A percentile compares a stretch with the other conserved stretches of the same genome.
Evolutionary conservation across 1,140 invertebrate genomes (phyloP).

Genomic region (Zaprionus lachaisei): DNA sequence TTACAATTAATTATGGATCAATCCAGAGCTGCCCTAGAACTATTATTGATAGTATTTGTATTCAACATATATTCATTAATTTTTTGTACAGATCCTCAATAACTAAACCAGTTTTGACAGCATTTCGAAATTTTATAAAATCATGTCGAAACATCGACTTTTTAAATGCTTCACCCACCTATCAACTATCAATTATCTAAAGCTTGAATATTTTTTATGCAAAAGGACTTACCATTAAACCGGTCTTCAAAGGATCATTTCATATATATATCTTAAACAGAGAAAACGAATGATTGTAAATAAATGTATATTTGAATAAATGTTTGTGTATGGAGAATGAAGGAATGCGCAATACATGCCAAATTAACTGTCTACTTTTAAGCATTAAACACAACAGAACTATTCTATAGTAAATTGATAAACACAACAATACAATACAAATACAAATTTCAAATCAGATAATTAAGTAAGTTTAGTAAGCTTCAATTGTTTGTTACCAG

Average conservation of each 20-base stretch:
- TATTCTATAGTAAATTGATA: conserved; percentile 54
- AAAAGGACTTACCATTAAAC: conserved; percentile 15
- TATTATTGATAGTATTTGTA: conserved; percentile 43
- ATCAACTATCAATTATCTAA: conserved; percentile 17
- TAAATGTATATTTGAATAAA: conserved; percentile 58
- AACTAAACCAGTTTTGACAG: conserved; percentile 42
- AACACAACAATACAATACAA: conserved; percentile 54
- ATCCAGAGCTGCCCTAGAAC: conserved; percentile 59
- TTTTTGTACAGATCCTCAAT: conserved; percentile 28
- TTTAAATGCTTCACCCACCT: conserved; percentile 23
- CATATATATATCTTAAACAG: conserved; percentile 14
- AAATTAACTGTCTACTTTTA: conserved; percentile 79
- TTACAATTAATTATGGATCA: conserved; percentile 30
- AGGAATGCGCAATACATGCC: conserved; percentile 77
- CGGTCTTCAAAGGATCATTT: conserved; percentile 53
- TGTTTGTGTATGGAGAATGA: conserved; percentile 50
- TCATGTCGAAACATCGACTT: conserved; percentile 5
- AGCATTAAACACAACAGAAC: conserved; percentile 63
- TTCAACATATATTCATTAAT: conserved; percentile 21
- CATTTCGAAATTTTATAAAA: conserved; percentile 42
- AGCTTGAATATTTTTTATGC: conserved; percentile 33
- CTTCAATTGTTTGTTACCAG: conserved; percentile 49
- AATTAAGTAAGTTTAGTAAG: conserved; percentile 65
- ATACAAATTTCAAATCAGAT: conserved; percentile 67
- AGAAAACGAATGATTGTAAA: conserved; percentile 61